Conservation (phyloP, 2,113 vertebrate species). For the Cyprinus carpio region DNA sequence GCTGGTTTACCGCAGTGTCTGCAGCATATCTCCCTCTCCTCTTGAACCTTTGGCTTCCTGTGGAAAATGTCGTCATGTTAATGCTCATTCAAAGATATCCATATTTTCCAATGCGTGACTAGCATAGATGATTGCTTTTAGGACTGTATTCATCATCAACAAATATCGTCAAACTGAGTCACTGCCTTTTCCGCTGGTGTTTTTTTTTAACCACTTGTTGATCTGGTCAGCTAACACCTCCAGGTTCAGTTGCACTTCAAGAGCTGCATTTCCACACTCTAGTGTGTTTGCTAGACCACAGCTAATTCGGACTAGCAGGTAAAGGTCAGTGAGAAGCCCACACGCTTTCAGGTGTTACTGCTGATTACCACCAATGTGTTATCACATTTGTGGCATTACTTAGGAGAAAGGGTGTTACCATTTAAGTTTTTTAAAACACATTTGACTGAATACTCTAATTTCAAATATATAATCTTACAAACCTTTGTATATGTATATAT, state of each 20-base stretch:
- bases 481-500: too few relatives aligned
- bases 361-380: neutral
- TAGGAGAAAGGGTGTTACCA: neutral
- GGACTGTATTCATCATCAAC: neutral
- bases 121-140: neutral
- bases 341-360: neutral
- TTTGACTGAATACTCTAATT: neutral
- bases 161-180: neutral
- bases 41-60: conserved; percentile 52
- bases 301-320: conserved; percentile 19
- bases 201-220: neutral
- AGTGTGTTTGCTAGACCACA: neutral
- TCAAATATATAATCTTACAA: too few relatives aligned
- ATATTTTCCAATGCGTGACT: conserved; percentile 11
- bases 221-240: conserved; percentile 4
- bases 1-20: conserved; percentile 38
- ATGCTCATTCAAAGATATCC: neutral
- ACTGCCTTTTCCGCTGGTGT: neutral
- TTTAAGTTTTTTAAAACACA: neutral
- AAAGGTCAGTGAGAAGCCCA: neutral
- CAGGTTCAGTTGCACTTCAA: neutral
- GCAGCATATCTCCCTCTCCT: conserved; percentile 46
- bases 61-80: conserved; percentile 26
- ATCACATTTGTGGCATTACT: neutral
- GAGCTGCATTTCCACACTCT: neutral